A percentile compares a stretch with the other conserved stretches of the same genome.
Evolutionary conservation across 2,888 invertebrate species (phyloP).

Genomic region (Yponomeuta sedellus): DNA sequence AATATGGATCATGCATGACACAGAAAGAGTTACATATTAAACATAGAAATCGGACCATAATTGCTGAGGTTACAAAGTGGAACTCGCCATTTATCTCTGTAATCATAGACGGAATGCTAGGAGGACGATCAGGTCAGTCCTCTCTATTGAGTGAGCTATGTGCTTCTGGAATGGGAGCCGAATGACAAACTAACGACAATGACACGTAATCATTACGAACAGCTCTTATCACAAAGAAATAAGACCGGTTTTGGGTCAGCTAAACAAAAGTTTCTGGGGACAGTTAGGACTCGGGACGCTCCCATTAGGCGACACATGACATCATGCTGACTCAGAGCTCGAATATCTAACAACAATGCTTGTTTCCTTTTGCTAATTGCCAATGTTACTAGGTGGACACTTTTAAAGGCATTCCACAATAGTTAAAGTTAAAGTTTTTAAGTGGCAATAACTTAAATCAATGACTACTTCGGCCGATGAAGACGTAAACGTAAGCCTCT

Average conservation of each 20-base stretch:
- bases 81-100: background rate
- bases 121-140: conserved; percentile 8
- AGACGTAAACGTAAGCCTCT: background rate
- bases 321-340: conserved; percentile 65
- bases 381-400: conserved; percentile 16
- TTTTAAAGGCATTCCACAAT: conserved; percentile 11
- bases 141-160: conserved; percentile 11
- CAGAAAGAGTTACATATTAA: background rate
- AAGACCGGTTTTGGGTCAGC: conserved; percentile 9
- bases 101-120: conserved; percentile 7
- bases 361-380: conserved; percentile 39
- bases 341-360: conserved; percentile 31
- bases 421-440: conserved; percentile 21
- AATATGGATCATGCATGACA: too few species aligned
- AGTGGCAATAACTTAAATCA: background rate
- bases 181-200: background rate
- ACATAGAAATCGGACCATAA: background rate
- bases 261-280: background rate
- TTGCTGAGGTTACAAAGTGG: background rate
- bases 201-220: background rate
- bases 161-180: conserved; percentile 4
- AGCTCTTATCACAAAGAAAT: conserved; percentile 3
- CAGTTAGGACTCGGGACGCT: conserved; percentile 47
- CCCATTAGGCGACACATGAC: conserved; percentile 58
- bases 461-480: background rate